phyloP scores from a whole-genome alignment of 2,888 invertebrate species.

The Cybosia mesomella region DNA sequence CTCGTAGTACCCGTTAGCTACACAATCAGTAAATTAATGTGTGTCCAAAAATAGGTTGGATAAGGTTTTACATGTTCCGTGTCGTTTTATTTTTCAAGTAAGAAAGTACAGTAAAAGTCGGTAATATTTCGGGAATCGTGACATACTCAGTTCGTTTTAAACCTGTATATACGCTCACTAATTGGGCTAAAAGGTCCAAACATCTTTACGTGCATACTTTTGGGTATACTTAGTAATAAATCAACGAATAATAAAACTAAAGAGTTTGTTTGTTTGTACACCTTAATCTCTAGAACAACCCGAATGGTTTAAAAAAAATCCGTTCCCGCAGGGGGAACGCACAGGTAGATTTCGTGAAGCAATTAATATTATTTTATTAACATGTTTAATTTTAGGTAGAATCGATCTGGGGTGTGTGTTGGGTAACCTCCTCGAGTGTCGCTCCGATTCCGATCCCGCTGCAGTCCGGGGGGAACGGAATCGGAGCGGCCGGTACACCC shows the following conservation, averaged over 20 bases:
- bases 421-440: too few species aligned
- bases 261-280: neutral
- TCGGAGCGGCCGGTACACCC: too few species aligned
- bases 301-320: too few species aligned
- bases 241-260: neutral
- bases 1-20: slow-evolving; percentile 36
- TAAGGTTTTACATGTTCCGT: neutral
- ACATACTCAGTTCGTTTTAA: neutral
- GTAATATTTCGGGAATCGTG: slow-evolving; percentile 10
- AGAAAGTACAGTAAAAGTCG: neutral
- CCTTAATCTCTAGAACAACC: neutral
- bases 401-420: too few species aligned
- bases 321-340: too few species aligned
- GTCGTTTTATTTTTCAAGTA: slow-evolving; percentile 20
- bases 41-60: slow-evolving; percentile 18
- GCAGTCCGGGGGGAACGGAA: too few species aligned
- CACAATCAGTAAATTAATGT: slow-evolving; percentile 19
- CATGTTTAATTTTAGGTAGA: too few species aligned
- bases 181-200: neutral
- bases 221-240: neutral
- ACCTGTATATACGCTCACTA: neutral
- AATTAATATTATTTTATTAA: too few species aligned
- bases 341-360: too few species aligned
- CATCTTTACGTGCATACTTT: neutral
- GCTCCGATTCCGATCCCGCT: too few species aligned